phyloP scores from a whole-genome alignment of 1,140 invertebrate genomes.

The Adelges cooleyi region DNA sequence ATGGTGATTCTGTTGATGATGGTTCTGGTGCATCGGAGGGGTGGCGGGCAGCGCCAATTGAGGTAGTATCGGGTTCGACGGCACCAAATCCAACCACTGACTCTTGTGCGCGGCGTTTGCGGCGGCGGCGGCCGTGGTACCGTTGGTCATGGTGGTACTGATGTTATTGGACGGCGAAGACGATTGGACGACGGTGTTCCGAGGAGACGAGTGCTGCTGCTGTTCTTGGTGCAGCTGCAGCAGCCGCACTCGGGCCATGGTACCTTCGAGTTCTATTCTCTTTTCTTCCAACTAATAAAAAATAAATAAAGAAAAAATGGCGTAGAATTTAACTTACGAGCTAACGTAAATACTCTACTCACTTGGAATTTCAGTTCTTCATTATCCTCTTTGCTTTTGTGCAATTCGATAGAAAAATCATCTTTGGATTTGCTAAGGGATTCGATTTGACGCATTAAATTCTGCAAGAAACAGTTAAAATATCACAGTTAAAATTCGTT shows the following conservation, averaged over 20 bases:
- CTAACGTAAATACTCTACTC: conserved; percentile 31
- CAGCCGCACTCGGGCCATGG: conserved; percentile 56
- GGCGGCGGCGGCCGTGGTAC: conserved; percentile 11
- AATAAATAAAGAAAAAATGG: conserved; percentile 23
- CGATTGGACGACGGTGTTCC: too few relatives aligned
- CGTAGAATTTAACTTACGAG: not conserved
- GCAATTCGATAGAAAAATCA: conserved; percentile 52
- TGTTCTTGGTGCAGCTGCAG: conserved; percentile 45
- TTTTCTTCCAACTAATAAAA: conserved; percentile 58
- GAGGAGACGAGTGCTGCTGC: conserved; percentile 30
- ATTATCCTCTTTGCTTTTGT: conserved; percentile 60
- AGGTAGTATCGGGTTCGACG: conserved; percentile 30
- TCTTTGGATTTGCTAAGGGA: conserved; percentile 50
- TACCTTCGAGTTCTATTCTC: conserved; percentile 68
- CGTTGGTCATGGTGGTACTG: too few relatives aligned
- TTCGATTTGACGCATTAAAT: conserved; percentile 54
- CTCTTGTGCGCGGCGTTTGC: conserved; percentile 23
- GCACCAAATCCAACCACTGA: conserved; percentile 35
- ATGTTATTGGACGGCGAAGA: too few relatives aligned
- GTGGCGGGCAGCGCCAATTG: conserved; percentile 33
- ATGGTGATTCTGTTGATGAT: conserved; percentile 38
- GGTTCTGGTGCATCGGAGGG: conserved; percentile 32
- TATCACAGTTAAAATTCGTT: too few relatives aligned
- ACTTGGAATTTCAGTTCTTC: conserved; percentile 73
- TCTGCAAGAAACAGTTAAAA: conserved; percentile 45